A percentile compares a stretch with the other conserved stretches of the same genome.
These are phyloP conservation scores for Anoplolepis gracilipes DNA, from an alignment of 1,140 invertebrate genomes.

Conservation along the genomic window DNA sequence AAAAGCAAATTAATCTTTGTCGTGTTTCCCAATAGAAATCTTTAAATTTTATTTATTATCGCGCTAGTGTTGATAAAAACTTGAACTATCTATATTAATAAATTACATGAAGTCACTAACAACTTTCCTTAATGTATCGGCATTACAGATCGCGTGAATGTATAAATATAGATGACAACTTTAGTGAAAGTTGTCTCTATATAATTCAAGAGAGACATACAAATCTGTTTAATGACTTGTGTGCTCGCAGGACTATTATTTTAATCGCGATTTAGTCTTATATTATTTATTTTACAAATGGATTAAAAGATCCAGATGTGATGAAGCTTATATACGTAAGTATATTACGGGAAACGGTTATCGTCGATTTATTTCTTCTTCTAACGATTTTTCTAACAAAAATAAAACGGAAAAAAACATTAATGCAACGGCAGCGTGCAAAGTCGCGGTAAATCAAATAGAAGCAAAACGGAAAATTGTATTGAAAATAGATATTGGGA, in stretches of 20 bases:
- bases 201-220: neutral
- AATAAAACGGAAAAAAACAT: neutral
- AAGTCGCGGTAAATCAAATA: constrained; percentile 10
- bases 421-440: neutral
- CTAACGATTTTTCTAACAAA: neutral
- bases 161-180: constrained; percentile 25
- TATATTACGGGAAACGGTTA: constrained; percentile 7
- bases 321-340: neutral
- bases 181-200: constrained; percentile 42
- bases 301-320: constrained; percentile 5
- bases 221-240: constrained; percentile 23
- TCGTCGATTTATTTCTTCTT: constrained; percentile 1
- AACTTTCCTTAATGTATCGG: neutral
- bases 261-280: neutral
- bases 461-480: constrained; percentile 38
- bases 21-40: no score
- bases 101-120: neutral
- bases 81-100: neutral
- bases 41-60: neutral
- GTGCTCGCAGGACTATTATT: neutral
- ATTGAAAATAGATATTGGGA: constrained; percentile 28
- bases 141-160: neutral
- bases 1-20: neutral
- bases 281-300: constrained; percentile 2
- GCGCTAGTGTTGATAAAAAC: neutral